Evolutionary conservation across 1,140 invertebrate species (phyloP), one percentile per base, ranked within the genome.

Genomic region (Dysdera silvatica): DNA sequence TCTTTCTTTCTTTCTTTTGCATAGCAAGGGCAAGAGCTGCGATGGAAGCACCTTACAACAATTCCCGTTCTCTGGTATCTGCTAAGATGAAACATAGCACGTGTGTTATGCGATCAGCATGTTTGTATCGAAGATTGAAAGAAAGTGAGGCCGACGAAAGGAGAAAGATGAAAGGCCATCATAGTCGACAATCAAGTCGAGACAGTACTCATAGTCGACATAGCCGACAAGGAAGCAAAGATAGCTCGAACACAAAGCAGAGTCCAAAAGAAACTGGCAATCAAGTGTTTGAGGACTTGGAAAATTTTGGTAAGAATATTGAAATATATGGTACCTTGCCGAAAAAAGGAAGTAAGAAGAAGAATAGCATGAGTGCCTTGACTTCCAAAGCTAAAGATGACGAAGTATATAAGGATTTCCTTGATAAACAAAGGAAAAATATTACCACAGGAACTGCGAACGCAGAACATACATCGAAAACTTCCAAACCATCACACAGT

Each of bases 11-110:
- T n/a, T n/a, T n/a, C n/a, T n/a, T n/a, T n/a, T n/a, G n/a, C n/a
- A n/a, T n/a, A 76, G 78, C 74, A 70, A 71, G 80, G 79, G 87
- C 89, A 0, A 79, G 90, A 65, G 87, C 87, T 1, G 91, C 91
- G 0, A 93, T 95, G 89, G 89, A 94, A 69, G 88, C 90, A 0
- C 90, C 89, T 0, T 93, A 93, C 68, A 91, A 90, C 71, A 91
- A 91, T 74, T 86, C 88, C 0, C 87, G 93, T 71, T 89, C 88
- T 0, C 85, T 91, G 70, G 88, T 87, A 6, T 86, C 87, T 69
- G 91, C 91, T 4, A 82, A 88, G 70, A 92, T 92, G 85, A 95
- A 93, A 71, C 90, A 95, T 73, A 95, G 93, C 70, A 90, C 89
- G 18, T 95, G 91, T 74, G 85, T 95, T 0, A 90, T 95, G 87